Conservation (phyloP, 2,888 invertebrate species). For the Spilarctia lutea region DNA sequence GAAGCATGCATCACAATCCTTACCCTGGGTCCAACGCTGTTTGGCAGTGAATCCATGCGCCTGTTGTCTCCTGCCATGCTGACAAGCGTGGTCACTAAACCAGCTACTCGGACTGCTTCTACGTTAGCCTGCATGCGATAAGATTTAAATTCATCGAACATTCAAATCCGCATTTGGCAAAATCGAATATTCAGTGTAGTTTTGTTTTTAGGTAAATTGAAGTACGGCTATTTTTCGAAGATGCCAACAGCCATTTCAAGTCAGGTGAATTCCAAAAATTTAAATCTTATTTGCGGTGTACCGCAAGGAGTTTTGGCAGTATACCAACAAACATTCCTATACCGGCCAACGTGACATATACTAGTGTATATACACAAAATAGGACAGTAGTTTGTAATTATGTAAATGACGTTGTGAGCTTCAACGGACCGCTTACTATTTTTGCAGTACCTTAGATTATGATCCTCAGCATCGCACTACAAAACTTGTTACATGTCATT, state of each 20-base stretch:
- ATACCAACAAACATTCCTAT: slow-evolving; percentile 69
- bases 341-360: slow-evolving; percentile 63
- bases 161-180: slow-evolving; percentile 56
- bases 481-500: slow-evolving; percentile 61
- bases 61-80: slow-evolving; percentile 91
- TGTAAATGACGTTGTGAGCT: slow-evolving; percentile 69
- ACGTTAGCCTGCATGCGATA: slow-evolving; percentile 90
- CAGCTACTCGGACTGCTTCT: slow-evolving; percentile 93
- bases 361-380: slow-evolving; percentile 63
- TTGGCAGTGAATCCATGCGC: slow-evolving; percentile 83
- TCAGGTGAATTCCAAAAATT: slow-evolving; percentile 70
- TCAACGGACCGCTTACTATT: slow-evolving; percentile 60
- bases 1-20: slow-evolving; percentile 64
- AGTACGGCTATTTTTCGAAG: slow-evolving; percentile 50
- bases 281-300: slow-evolving; percentile 81
- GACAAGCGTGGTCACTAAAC: slow-evolving; percentile 93
- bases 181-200: slow-evolving; percentile 43
- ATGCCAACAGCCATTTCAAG: slow-evolving; percentile 58
- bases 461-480: slow-evolving; percentile 67
- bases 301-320: slow-evolving; percentile 71
- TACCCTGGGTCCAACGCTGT: slow-evolving; percentile 86
- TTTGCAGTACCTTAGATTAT: slow-evolving; percentile 52
- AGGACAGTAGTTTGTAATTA: slow-evolving; percentile 61
- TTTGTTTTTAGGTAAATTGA: slow-evolving; percentile 48
- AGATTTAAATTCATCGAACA: slow-evolving; percentile 83